Base-by-base conservation (phyloP, 2,113 vertebrate genomes). In the Peromyscus polionotus region DNA sequence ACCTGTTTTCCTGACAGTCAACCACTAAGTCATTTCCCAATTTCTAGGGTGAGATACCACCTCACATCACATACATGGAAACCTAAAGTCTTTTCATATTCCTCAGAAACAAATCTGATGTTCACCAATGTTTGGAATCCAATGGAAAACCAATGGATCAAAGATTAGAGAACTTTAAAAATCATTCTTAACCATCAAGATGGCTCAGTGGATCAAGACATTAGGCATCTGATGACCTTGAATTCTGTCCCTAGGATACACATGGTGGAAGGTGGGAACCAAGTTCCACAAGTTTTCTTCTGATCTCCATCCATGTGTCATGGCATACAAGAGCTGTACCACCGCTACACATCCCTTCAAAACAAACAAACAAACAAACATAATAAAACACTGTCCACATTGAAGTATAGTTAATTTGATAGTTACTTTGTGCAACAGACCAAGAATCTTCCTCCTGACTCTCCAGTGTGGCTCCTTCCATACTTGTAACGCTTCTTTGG, bases 141-240 rank as follows among this genome's bases (percentile, higher is more conserved):
- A 93, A 42, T 93, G 45, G 2, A 61, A 88, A 97, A 95, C 2
- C 45, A 42, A 88, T 65, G 39, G 6, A 77, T 77, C 87, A 51
- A 19, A 88, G 51, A 31, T 31, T 33, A 83, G 7, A 93, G 16
- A 61, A 91, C 79, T 73, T 76, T 68, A 91, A 93, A 61, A 39
- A 42, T 13, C 17, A 87, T 68, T 3, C 22, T 88, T 48, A 87
- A 63, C 19, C 4, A 79, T 45, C 14, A 31, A 51, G 45, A 51
- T 79, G 76, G 14, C 28, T 51, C 45, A 51, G 6, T 51, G 45
- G 28, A 31, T 31, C 42, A 79, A 79, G 45, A 51, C 12, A 51
- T 20, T 79, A 31, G 42, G 45, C 9, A 31, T 48, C 45, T 77
- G 39, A 45, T 45, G 73, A 76, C 22, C 73, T 75, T 75, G 73